phyloP scores from a whole-genome alignment of 2,888 invertebrate genomes.

The Conus canariensis region DNA sequence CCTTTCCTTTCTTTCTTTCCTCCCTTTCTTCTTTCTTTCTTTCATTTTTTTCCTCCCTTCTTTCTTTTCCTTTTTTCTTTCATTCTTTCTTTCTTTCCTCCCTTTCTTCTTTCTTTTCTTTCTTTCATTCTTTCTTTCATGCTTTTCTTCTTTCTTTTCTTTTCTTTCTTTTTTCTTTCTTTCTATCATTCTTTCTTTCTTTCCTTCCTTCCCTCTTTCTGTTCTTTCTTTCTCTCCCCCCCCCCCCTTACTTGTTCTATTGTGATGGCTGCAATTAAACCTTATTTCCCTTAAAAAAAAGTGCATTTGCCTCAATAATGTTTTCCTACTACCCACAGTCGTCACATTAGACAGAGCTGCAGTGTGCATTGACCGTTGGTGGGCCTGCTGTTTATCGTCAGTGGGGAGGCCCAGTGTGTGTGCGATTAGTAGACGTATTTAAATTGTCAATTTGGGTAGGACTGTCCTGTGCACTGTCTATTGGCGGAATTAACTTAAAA shows the following conservation, averaged over 20 bases:
- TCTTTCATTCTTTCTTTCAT: background rate
- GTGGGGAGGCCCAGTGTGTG: no score
- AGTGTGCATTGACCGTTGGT: no score
- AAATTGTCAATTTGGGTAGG: no score
- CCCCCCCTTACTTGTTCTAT: background rate
- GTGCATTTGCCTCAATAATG: no score
- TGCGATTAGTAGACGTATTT: no score
- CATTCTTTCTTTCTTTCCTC: background rate
- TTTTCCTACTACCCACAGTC: no score
- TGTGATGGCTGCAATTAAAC: no score
- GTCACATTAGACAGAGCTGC: no score
- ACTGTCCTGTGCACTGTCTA: no score
- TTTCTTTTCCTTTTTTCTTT: constrained; percentile 1
- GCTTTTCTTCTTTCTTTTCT: background rate
- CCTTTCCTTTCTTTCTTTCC: background rate
- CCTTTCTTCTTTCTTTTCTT: background rate
- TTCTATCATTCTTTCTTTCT: background rate
- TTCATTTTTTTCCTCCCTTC: background rate
- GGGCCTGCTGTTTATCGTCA: no score
- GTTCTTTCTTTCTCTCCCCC: background rate
- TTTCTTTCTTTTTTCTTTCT: background rate
- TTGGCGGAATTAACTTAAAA: no score
- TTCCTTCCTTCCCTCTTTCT: background rate
- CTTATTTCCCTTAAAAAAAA: no score
- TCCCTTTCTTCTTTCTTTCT: background rate